A percentile compares a stretch with the other conserved stretches of the same genome.
Conservation (phyloP, 2,888 invertebrate genomes). For the Cancer borealis region DNA sequence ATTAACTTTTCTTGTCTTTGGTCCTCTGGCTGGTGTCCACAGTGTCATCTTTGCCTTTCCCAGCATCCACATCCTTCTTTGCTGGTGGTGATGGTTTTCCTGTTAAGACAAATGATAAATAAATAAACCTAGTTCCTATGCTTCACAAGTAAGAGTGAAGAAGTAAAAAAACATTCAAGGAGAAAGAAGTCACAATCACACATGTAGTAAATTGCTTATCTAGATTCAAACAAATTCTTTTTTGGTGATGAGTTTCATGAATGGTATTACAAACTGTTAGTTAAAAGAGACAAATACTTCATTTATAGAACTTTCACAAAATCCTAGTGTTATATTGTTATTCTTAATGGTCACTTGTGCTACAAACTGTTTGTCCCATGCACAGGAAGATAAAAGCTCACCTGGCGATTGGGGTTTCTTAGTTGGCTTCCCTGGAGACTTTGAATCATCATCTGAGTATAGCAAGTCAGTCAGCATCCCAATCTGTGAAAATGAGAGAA, state of each 20-base stretch:
- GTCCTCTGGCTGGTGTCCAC: neutral
- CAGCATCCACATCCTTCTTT: neutral
- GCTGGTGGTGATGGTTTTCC: constrained; percentile 37
- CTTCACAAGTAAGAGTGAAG: neutral
- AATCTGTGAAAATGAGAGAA: constrained; percentile 46
- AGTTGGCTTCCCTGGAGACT: neutral
- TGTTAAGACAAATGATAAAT: constrained; percentile 7
- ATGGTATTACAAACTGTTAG: neutral
- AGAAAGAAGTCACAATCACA: neutral
- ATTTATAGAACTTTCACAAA: neutral
- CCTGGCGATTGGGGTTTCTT: constrained; percentile 29
- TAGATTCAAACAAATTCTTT: neutral
- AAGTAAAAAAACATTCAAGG: neutral
- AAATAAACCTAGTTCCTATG: neutral
- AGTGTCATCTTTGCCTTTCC: neutral
- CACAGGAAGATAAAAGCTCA: neutral
- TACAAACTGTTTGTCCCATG: neutral
- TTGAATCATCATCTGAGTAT: constrained; percentile 59
- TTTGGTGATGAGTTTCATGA: neutral
- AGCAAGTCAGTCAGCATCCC: constrained; percentile 70
- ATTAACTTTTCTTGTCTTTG: constrained; percentile 58
- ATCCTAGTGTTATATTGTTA: neutral
- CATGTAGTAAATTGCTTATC: neutral
- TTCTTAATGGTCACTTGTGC: neutral
- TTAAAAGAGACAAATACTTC: neutral